A percentile compares a stretch with the other conserved stretches of the same genome.
Conservation (phyloP, 2,797 vertebrate genomes). For the Ceyx erithaca region DNA sequence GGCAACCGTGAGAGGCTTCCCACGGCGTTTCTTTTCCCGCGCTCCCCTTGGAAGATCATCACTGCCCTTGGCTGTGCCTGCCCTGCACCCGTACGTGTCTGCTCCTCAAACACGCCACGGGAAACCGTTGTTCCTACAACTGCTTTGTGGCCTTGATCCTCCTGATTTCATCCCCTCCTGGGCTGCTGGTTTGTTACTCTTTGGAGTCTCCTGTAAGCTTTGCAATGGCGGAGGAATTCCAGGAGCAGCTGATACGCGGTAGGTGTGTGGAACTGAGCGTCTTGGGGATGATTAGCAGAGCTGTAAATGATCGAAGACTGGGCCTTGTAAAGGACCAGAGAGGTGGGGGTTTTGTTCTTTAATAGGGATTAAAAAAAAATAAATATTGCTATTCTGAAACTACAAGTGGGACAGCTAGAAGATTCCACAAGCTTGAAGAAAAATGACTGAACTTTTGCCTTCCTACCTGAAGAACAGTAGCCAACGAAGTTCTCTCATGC, state of each 20-base stretch:
- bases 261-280: background rate
- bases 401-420: background rate
- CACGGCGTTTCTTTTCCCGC: fast-evolving
- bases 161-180: fast-evolving
- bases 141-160: too few relatives aligned
- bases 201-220: background rate
- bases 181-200: fast-evolving
- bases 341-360: background rate
- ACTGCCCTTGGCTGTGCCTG: fast-evolving
- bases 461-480: background rate
- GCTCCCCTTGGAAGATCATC: background rate
- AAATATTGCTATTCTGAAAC: background rate
- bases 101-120: too few relatives aligned
- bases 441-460: background rate
- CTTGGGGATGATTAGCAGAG: too few relatives aligned
- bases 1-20: background rate
- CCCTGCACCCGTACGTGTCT: background rate
- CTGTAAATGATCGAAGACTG: too few relatives aligned
- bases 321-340: background rate
- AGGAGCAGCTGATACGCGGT: background rate
- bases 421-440: background rate
- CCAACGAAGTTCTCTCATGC: background rate
- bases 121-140: background rate
- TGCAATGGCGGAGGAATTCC: background rate
- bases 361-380: background rate